Conservation (phyloP, 2,113 vertebrate genomes). For the Glareola pratincola region DNA sequence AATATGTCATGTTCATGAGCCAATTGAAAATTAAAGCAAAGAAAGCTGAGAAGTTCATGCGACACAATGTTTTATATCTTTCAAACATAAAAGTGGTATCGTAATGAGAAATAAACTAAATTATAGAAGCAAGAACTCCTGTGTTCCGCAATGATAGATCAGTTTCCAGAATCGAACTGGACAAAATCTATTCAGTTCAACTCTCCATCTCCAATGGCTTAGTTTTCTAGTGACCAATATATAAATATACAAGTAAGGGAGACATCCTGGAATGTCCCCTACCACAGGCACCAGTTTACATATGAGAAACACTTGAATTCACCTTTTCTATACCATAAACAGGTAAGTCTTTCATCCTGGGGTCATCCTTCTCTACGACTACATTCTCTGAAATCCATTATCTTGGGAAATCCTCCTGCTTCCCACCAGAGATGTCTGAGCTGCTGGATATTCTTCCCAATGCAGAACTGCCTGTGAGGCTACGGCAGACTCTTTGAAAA, state of each 20-base stretch:
- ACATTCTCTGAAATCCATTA: neutral
- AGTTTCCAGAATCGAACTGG: neutral
- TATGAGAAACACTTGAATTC: neutral
- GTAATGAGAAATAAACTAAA: neutral
- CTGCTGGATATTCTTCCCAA: neutral
- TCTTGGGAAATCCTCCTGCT: neutral
- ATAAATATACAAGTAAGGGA: neutral
- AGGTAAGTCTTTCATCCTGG: neutral
- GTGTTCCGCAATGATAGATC: rapidly evolving
- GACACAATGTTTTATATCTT: neutral
- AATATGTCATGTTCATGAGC: neutral
- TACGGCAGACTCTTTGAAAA: neutral
- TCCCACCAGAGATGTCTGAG: neutral
- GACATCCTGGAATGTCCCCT: neutral
- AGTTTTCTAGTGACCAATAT: neutral
- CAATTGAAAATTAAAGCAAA: neutral
- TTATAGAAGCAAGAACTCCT: neutral
- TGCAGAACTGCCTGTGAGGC: neutral
- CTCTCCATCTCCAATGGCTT: neutral
- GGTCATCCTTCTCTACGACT: neutral
- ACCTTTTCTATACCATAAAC: neutral
- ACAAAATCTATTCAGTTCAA: neutral
- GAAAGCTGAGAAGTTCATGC: neutral
- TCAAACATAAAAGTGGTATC: neutral
- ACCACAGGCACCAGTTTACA: neutral